Percentiles rank a stretch among this genome's conserved stretches.
These are phyloP conservation scores for Altica lythri DNA, from an alignment of 2,888 invertebrate genomes.

Conservation along the genomic window DNA sequence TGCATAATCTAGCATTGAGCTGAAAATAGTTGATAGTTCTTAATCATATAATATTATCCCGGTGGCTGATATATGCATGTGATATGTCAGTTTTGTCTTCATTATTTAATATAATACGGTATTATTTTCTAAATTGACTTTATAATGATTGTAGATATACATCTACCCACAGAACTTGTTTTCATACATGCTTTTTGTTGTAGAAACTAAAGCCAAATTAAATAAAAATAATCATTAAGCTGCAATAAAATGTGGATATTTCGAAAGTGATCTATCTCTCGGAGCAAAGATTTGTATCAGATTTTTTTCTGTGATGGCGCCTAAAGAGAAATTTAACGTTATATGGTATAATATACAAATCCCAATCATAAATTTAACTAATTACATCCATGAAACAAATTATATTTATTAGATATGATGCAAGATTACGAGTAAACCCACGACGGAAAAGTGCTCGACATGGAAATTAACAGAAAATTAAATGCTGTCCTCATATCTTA, in stretches of 20 bases:
- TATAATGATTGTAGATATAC: slow-evolving; percentile 12
- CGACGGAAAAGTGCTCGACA: no score
- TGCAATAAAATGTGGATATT: background rate
- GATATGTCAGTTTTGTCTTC: slow-evolving; percentile 14
- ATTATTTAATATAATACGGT: slow-evolving; percentile 19
- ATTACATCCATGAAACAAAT: no score
- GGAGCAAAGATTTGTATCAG: background rate
- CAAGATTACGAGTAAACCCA: no score
- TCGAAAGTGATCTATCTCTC: background rate
- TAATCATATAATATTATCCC: slow-evolving; percentile 2
- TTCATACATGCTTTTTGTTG: background rate
- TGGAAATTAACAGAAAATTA: no score
- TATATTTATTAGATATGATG: no score
- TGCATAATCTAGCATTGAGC: no score
- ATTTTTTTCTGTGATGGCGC: background rate
- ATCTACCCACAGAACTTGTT: slow-evolving; percentile 11
- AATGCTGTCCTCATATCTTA: no score
- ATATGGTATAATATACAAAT: no score
- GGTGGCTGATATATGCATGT: slow-evolving; percentile 16
- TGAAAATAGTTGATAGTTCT: no score
- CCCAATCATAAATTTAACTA: no score
- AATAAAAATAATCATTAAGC: background rate
- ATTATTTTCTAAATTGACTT: slow-evolving; percentile 19
- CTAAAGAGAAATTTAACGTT: background rate
- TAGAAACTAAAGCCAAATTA: slow-evolving; percentile 1